Conservation (phyloP, 2,888 invertebrate genomes). For the Spicauda simplicius region DNA sequence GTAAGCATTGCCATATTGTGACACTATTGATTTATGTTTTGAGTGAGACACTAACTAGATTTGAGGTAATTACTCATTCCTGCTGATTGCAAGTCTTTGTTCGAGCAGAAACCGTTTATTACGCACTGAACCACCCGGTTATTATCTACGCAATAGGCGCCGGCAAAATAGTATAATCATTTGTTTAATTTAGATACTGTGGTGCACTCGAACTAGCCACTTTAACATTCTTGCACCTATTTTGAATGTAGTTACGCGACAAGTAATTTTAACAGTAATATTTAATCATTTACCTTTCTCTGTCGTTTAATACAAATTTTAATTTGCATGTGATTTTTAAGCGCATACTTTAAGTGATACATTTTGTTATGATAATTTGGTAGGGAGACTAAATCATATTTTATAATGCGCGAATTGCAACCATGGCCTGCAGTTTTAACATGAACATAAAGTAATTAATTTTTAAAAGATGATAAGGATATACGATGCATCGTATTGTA, state of each 20-base stretch:
- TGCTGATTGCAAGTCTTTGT: constrained; percentile 44
- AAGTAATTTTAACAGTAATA: constrained; percentile 21
- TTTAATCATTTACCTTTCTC: constrained; percentile 12
- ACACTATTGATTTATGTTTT: constrained; percentile 45
- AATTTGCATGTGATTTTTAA: too few species aligned
- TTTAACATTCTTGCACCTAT: constrained; percentile 29
- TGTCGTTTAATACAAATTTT: not conserved
- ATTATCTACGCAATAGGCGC: constrained; percentile 43
- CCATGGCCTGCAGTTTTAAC: not conserved
- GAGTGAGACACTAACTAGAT: constrained; percentile 50
- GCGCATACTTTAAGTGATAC: too few species aligned
- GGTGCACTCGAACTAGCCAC: constrained; percentile 5
- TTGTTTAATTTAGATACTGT: constrained; percentile 37
- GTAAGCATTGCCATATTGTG: constrained; percentile 39
- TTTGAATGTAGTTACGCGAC: constrained; percentile 19
- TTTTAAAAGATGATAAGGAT: too few species aligned
- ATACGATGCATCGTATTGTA: too few species aligned
- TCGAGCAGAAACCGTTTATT: constrained; percentile 39
- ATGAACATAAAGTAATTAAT: not conserved
- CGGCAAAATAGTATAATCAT: constrained; percentile 32
- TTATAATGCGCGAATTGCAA: too few species aligned
- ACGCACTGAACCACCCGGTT: constrained; percentile 38
- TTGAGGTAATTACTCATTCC: constrained; percentile 48
- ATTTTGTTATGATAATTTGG: too few species aligned
- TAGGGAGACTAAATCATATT: too few species aligned